Percentiles rank a stretch among this genome's conserved stretches.
Conservation (phyloP, 1,140 invertebrate genomes). For the Chrysoperla carnea region DNA sequence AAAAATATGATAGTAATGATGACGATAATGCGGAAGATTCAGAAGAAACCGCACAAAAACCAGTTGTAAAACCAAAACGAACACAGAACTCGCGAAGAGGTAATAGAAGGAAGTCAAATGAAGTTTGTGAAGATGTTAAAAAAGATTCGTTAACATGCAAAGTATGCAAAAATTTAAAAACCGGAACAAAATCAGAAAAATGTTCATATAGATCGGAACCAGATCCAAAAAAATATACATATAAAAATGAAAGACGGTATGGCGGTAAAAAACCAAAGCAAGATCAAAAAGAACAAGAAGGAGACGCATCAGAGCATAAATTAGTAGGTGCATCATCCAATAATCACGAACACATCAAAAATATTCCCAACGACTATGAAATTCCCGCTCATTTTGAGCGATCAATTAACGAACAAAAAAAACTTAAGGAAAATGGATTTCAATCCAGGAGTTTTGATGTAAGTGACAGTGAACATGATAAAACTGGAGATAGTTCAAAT, state of each 20-base stretch:
- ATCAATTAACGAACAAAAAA: no score
- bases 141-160: constrained; percentile 22
- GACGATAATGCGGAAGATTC: constrained; percentile 25
- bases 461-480: no score
- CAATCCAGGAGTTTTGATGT: no score
- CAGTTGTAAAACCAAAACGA: constrained; percentile 16
- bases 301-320: constrained; percentile 2
- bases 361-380: constrained; percentile 21
- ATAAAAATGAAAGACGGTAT: constrained; percentile 23
- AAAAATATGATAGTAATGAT: constrained; percentile 34
- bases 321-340: constrained; percentile 5
- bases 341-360: constrained; percentile 22
- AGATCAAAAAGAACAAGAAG: constrained; percentile 1
- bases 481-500: no score
- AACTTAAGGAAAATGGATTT: no score
- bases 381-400: constrained; percentile 16
- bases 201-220: constrained; percentile 24
- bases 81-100: constrained; percentile 1
- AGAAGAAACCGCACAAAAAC: constrained; percentile 18
- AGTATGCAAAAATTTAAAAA: constrained; percentile 27
- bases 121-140: background rate
- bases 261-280: constrained; percentile 22
- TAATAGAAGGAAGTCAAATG: constrained; percentile 2
- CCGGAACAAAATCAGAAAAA: constrained; percentile 25
- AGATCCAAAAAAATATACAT: constrained; percentile 17